Evolutionary conservation across 2,797 vertebrate genomes (phyloP).

Genomic region (Macrochelys suwanniensis): DNA sequence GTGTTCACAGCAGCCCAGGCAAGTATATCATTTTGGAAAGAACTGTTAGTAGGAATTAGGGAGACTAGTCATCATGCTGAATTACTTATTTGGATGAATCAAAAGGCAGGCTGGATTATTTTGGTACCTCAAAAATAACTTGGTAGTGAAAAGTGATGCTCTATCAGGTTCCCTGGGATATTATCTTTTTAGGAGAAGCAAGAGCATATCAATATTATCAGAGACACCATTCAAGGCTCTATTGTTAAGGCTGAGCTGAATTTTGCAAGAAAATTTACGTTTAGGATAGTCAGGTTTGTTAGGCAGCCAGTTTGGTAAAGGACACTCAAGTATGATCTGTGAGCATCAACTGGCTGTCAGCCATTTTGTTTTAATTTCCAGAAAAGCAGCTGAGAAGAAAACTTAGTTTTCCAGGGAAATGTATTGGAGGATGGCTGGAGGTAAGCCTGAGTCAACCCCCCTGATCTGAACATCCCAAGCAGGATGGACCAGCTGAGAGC

Average conservation of each 20-base stretch:
- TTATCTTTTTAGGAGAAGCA: not conserved
- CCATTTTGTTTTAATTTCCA: slow-evolving; percentile 22
- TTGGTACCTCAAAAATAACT: not conserved
- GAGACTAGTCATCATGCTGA: not conserved
- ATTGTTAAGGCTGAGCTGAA: not conserved
- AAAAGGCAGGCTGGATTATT: not conserved
- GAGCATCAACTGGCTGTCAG: not conserved
- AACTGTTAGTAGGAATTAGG: not conserved
- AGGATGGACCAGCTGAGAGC: not conserved
- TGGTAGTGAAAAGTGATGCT: not conserved
- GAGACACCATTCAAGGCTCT: not conserved
- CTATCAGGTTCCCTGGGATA: not conserved
- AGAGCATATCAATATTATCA: not conserved
- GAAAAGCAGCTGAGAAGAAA: not conserved
- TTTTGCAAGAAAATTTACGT: not conserved
- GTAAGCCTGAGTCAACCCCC: not conserved
- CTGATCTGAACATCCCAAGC: not conserved
- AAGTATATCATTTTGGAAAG: not conserved
- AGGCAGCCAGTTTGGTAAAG: not conserved
- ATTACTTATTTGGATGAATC: not conserved
- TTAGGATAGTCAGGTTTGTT: not conserved
- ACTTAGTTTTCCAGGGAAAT: not conserved
- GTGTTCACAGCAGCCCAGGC: not conserved
- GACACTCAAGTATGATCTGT: too few species aligned
- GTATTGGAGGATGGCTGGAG: not conserved